Conservation (phyloP, 2,113 vertebrate species). For the Pelusios castaneus region DNA sequence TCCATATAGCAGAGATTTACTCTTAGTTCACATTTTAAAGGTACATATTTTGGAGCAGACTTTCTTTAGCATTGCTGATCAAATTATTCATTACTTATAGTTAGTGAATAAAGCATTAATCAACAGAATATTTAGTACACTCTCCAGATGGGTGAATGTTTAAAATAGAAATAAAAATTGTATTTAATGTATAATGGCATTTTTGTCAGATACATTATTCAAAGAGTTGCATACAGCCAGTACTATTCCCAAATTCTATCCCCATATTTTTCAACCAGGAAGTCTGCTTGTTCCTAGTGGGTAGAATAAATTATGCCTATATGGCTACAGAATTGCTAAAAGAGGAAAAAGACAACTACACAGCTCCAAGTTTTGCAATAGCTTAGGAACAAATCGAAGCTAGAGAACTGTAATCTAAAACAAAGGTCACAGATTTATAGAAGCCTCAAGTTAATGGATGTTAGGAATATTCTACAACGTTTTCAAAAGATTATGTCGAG, state of each 20-base stretch:
- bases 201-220: not conserved
- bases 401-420: not conserved
- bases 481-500: not conserved
- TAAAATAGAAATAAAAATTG: not conserved
- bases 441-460: not conserved
- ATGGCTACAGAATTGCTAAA: not conserved
- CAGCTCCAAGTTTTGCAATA: not conserved
- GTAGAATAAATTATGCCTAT: not conserved
- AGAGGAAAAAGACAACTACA: not conserved
- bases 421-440: not conserved
- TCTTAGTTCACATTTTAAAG: not conserved
- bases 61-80: not conserved
- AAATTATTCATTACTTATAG: not conserved
- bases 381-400: not conserved
- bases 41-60: accelerated
- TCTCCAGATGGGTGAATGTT: not conserved
- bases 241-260: not conserved
- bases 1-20: not conserved
- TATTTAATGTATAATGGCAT: not conserved
- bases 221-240: not conserved
- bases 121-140: not conserved
- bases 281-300: not conserved
- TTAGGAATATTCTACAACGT: not conserved
- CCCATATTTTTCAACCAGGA: not conserved
- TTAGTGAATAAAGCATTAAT: not conserved